These are phyloP conservation scores for Enteromius paludinosus DNA, from an alignment of 2,797 vertebrate genomes.

Conservation along the genomic window DNA sequence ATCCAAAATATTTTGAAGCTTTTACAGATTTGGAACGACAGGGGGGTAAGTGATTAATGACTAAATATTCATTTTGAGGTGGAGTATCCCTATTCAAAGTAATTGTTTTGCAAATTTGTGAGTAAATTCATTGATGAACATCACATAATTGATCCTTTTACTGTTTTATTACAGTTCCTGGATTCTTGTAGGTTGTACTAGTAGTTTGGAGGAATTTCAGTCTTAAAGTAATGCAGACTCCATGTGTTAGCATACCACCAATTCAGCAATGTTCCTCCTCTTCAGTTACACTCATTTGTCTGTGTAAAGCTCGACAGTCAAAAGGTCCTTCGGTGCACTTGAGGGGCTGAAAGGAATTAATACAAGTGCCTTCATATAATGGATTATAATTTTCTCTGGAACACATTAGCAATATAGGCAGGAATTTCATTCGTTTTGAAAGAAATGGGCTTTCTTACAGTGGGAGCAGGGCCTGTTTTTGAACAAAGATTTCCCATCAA, in stretches of 20 bases:
- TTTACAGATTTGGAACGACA: too few relatives aligned
- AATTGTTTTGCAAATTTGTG: neutral
- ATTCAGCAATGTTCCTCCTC: conserved; percentile 47
- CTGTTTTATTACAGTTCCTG: neutral
- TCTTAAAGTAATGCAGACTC: neutral
- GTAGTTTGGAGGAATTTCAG: neutral
- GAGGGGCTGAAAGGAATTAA: conserved; percentile 33
- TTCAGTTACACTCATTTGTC: conserved; percentile 53
- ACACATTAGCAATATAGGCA: conserved; percentile 17
- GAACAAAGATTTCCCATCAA: conserved; percentile 35
- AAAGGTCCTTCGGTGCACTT: conserved; percentile 54
- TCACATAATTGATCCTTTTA: neutral
- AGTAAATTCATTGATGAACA: neutral
- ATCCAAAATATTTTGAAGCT: too few relatives aligned
- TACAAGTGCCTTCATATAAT: conserved; percentile 54
- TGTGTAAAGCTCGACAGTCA: conserved; percentile 36
- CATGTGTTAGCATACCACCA: conserved; percentile 8
- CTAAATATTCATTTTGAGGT: too few relatives aligned
- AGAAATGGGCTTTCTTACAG: conserved; percentile 27
- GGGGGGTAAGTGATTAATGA: too few relatives aligned
- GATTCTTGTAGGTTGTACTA: neutral
- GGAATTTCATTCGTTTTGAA: conserved; percentile 41
- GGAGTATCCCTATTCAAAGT: too few relatives aligned
- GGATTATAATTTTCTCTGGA: conserved; percentile 51
- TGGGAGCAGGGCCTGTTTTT: conserved; percentile 24